A percentile compares a stretch with the other conserved stretches of the same genome.
Evolutionary conservation across 2,797 vertebrate species (phyloP).

Genomic region (Luscinia megarhynchos): DNA sequence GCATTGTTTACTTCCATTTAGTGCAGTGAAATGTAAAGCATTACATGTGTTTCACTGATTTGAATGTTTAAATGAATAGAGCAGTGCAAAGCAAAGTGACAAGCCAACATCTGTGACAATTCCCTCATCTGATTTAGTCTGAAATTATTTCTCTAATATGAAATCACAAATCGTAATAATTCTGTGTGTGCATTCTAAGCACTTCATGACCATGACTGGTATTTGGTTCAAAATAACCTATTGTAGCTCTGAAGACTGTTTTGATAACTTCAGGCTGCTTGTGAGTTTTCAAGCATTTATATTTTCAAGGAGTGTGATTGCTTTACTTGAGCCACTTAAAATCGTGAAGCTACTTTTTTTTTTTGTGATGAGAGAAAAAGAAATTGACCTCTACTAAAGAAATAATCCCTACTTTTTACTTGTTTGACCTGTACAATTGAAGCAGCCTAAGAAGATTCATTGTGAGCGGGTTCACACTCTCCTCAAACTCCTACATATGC

Average conservation of each 20-base stretch:
- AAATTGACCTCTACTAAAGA: not conserved
- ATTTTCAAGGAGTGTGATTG: not conserved
- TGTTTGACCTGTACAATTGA: not conserved
- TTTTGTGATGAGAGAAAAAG: not conserved
- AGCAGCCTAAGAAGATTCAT: not conserved
- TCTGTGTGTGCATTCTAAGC: not conserved
- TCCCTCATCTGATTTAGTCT: not conserved
- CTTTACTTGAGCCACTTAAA: not conserved
- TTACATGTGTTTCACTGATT: not conserved
- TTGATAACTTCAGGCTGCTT: not conserved
- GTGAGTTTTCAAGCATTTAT: not conserved
- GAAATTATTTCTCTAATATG: not conserved
- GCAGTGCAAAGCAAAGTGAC: not conserved
- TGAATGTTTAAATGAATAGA: not conserved
- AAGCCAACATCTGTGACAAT: not conserved
- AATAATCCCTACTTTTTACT: not conserved
- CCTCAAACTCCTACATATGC: not conserved
- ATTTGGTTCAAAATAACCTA: not conserved
- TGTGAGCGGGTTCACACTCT: not conserved
- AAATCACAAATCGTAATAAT: not conserved
- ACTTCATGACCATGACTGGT: not conserved
- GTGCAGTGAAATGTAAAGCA: not conserved
- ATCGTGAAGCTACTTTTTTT: not conserved
- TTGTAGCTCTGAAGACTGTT: not conserved
- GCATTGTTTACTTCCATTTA: not conserved